Percentiles rank a stretch among this genome's conserved stretches.
Evolutionary conservation across 2,888 invertebrate genomes (phyloP).

Genomic region (Lasioglossum morio): DNA sequence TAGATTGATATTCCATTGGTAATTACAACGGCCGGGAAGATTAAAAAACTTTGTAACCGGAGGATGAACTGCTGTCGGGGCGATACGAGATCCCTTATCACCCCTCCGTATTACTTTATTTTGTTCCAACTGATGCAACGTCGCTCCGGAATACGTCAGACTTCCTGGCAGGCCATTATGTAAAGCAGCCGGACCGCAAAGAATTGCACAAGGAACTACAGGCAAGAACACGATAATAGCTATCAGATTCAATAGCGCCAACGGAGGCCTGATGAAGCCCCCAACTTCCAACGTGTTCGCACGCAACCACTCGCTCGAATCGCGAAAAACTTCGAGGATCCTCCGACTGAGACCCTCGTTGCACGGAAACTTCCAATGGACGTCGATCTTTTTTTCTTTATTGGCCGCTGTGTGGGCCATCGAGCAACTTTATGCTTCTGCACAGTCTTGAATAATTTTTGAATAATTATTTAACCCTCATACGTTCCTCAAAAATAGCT

Average conservation of each 20-base stretch:
- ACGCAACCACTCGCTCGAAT: conserved; percentile 6
- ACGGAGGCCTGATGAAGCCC: conserved; percentile 5
- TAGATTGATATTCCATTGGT: conserved; percentile 7
- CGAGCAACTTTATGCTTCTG: background rate
- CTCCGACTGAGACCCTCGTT: background rate
- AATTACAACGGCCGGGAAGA: conserved; percentile 1
- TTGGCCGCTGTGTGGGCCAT: background rate
- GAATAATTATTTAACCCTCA: too few relatives aligned
- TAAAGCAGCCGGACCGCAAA: conserved; percentile 21
- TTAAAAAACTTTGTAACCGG: background rate
- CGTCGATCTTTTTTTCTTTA: background rate
- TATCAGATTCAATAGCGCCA: conserved; percentile 24
- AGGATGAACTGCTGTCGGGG: conserved; percentile 10
- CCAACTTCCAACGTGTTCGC: conserved; percentile 1
- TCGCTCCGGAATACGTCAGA: conserved; percentile 18
- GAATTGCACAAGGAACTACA: conserved; percentile 27
- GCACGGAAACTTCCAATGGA: background rate
- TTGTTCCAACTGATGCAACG: conserved; percentile 12
- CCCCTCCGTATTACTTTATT: conserved; percentile 21
- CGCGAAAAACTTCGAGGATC: conserved; percentile 15
- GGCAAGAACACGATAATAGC: conserved; percentile 22
- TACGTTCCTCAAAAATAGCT: too few relatives aligned
- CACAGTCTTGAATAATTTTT: background rate
- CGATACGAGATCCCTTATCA: conserved; percentile 14
- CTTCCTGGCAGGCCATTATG: conserved; percentile 18